Evolutionary conservation across 2,797 vertebrate species (phyloP).

Genomic region (Tragelaphus eurycerus): DNA sequence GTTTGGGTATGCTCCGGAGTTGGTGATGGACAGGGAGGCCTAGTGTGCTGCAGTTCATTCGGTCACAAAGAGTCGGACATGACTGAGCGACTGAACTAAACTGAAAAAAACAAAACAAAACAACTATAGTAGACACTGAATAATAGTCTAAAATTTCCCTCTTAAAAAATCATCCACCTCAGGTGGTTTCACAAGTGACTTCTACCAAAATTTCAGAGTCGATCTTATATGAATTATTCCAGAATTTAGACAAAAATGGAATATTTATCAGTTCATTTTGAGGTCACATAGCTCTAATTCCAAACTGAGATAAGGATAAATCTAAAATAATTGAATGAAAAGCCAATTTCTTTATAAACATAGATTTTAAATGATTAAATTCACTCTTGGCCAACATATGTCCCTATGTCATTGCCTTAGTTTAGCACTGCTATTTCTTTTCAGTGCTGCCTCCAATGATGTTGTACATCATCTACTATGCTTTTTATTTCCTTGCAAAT

Average conservation of each 20-base stretch:
- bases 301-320: not conserved
- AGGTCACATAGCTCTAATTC: not conserved
- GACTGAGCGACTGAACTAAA: too few relatives aligned
- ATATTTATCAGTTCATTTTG: not conserved
- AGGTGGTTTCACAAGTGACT: not conserved
- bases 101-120: not conserved
- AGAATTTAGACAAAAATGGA: not conserved
- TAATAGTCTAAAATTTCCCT: not conserved
- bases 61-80: too few relatives aligned
- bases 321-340: not conserved
- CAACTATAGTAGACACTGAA: not conserved
- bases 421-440: not conserved
- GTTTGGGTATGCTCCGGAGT: too few relatives aligned
- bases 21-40: too few relatives aligned
- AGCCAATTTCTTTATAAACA: not conserved
- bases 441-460: not conserved
- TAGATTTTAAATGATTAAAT: not conserved
- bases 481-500: not conserved
- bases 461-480: not conserved
- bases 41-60: too few relatives aligned
- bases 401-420: not conserved
- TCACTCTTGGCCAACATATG: not conserved
- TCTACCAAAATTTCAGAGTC: not conserved
- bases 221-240: not conserved
- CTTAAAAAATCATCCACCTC: not conserved